Evolutionary conservation across 1,140 invertebrate species (phyloP), one percentile per base, ranked within the genome.

Genomic region (Habropoda laboriosa): DNA sequence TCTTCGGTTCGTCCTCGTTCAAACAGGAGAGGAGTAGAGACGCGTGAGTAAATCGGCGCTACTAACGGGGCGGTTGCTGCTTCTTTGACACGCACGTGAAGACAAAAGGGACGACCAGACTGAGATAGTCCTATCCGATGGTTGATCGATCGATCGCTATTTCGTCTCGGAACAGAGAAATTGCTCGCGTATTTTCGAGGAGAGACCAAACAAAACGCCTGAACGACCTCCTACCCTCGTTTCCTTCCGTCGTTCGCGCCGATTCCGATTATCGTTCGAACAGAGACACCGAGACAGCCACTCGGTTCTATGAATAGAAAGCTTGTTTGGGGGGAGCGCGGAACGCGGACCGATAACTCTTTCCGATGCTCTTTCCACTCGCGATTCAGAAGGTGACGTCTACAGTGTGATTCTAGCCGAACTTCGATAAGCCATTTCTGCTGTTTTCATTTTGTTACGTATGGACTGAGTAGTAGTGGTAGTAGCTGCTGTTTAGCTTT

Each of bases 151-250:
- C 77, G 42, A 77, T 78, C 81, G 18, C 72, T 73, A 63, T 83
- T 79, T 82, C 72, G 80, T 73, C 74, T 63, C 81, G 51, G 27
- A n/a, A 38, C 35, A 60, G 55, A 57, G 30, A 57, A 57, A 57
- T 57, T 21, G 55, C 24, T 24, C 55, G 30, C 21, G 58, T 61
- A 61, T 73, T 82, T 85, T 82, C 74, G 21, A 60, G 21, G 49
- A 77, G 79, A 74, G 78, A 74, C 47, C n/a, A 10, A 5, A 35
- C 13, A 24, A 10, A n/a, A 38, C 45, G 27, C 21, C 13, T 45
- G 49, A 47, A 45, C 83, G 87, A 88, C 86, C 87, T 83, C 82
- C 82, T 88, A 83, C 80, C 87, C 87, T 85, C 85, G 73, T 87
- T 87, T 85, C 77, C 78, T 80, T 74, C 58, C 57, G 58, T 24